Conservation (phyloP, 1,140 invertebrate species). For the Drosophila ficusphila region DNA sequence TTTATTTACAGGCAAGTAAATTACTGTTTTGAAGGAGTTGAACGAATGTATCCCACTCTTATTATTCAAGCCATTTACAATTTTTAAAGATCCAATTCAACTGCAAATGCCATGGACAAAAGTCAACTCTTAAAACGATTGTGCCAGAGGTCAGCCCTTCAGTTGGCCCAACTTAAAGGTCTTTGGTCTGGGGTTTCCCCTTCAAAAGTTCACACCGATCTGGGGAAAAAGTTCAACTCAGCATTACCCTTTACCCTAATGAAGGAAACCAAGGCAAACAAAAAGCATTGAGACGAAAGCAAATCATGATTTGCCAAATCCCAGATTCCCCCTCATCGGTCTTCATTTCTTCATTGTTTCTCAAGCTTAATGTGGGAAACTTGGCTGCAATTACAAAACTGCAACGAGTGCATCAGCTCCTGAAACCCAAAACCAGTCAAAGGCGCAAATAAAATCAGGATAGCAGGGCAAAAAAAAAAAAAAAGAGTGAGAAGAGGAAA, state of each 20-base stretch:
- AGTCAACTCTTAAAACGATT: not conserved
- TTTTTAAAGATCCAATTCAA: not conserved
- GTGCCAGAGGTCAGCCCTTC: slow-evolving; percentile 4
- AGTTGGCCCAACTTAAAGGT: slow-evolving; percentile 21
- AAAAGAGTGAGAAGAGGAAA: slow-evolving; percentile 3
- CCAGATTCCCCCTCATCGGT: slow-evolving; percentile 22
- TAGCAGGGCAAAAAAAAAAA: not conserved
- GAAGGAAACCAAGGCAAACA: slow-evolving; percentile 32
- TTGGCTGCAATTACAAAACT: slow-evolving; percentile 35
- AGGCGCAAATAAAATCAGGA: slow-evolving; percentile 16
- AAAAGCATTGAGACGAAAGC: slow-evolving; percentile 26
- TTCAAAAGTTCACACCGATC: slow-evolving; percentile 23
- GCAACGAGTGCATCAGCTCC: slow-evolving; percentile 26
- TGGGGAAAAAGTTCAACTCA: slow-evolving; percentile 13
- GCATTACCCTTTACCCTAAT: slow-evolving; percentile 37
- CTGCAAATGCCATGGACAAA: not conserved
- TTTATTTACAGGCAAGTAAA: too few species aligned
- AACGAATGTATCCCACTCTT: too few species aligned
- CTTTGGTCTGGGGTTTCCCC: slow-evolving; percentile 18
- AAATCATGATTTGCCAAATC: slow-evolving; percentile 44
- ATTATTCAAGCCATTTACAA: too few species aligned
- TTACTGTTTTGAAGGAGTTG: too few species aligned
- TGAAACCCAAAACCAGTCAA: slow-evolving; percentile 35
- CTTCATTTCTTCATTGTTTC: slow-evolving; percentile 46
- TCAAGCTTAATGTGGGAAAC: slow-evolving; percentile 50